These are phyloP conservation scores for Caenorhabditis sulstoni DNA, from an alignment of 2,888 invertebrate genomes.

Conservation along the genomic window DNA sequence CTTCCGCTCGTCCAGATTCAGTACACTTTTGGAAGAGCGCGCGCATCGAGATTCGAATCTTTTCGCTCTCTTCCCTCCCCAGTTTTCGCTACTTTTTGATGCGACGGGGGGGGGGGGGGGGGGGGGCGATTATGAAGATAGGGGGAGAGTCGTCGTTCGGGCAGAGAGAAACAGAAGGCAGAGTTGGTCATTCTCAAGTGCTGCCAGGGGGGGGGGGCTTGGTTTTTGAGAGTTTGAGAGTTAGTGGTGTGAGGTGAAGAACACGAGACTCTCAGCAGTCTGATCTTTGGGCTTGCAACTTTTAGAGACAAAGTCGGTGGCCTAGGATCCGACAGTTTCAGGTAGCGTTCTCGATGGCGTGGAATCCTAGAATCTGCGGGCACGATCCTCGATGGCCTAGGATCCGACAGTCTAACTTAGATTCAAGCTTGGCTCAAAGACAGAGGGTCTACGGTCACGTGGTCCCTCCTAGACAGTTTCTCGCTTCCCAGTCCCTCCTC, in stretches of 20 bases:
- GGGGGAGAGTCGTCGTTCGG: not conserved
- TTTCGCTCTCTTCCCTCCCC: not conserved
- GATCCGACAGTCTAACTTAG: not conserved
- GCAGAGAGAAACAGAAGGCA: not conserved
- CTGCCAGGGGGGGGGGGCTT: not conserved
- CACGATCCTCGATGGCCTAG: not conserved
- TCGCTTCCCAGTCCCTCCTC: not conserved
- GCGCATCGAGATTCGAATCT: not conserved
- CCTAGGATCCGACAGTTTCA: not conserved
- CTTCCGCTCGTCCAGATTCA: too few species aligned
- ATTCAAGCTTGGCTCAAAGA: too few species aligned
- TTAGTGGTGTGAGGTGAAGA: too few species aligned
- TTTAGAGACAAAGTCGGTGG: too few species aligned
- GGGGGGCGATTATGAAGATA: not conserved
- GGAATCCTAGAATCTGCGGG: too few species aligned
- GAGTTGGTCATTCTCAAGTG: not conserved
- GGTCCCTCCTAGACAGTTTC: too few species aligned
- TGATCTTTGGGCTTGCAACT: too few species aligned
- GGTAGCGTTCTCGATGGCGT: too few species aligned
- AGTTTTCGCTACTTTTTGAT: conserved; percentile 1
- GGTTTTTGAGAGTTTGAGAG: not conserved
- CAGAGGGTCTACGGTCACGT: too few species aligned
- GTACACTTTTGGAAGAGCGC: too few species aligned
- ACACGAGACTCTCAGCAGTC: too few species aligned
- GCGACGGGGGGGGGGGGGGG: too few species aligned